Percentiles rank a stretch among this genome's conserved stretches.
phyloP scores from a whole-genome alignment of 2,113 vertebrate genomes.

The Origma solitaria region DNA sequence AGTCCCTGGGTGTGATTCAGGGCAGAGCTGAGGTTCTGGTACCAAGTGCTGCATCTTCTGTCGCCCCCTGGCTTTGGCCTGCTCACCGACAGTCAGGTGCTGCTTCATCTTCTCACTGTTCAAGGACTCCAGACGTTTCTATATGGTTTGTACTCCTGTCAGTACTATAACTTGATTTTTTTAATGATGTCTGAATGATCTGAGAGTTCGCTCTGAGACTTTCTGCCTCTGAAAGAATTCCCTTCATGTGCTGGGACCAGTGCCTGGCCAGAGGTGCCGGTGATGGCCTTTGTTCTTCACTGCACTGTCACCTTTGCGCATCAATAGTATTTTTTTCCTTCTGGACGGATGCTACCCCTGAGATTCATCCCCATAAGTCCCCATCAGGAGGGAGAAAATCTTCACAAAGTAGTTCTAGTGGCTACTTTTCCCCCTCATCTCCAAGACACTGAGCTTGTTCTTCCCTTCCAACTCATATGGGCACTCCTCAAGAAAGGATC shows the following conservation, averaged over 20 bases:
- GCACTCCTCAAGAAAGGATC: neutral
- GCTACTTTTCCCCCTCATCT: neutral
- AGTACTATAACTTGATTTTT: neutral
- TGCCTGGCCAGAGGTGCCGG: fast-evolving
- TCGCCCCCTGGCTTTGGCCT: neutral
- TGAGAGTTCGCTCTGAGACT: neutral
- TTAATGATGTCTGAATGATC: neutral
- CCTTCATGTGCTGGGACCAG: neutral
- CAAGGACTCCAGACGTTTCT: neutral
- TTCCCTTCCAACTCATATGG: neutral
- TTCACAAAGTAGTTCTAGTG: neutral
- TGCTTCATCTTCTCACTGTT: neutral
- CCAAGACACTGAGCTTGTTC: neutral
- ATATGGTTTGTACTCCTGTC: neutral
- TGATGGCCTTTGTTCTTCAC: neutral
- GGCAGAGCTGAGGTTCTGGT: neutral
- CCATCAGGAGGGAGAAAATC: neutral
- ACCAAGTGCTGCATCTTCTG: neutral
- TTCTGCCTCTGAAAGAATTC: neutral
- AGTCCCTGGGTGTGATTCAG: neutral
- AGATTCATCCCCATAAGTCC: neutral
- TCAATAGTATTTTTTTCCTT: neutral
- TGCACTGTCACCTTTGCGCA: neutral
- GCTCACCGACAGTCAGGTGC: fast-evolving
- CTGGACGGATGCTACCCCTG: neutral